Conservation (phyloP, 2,797 vertebrate species). For the Myotis vivesi region DNA sequence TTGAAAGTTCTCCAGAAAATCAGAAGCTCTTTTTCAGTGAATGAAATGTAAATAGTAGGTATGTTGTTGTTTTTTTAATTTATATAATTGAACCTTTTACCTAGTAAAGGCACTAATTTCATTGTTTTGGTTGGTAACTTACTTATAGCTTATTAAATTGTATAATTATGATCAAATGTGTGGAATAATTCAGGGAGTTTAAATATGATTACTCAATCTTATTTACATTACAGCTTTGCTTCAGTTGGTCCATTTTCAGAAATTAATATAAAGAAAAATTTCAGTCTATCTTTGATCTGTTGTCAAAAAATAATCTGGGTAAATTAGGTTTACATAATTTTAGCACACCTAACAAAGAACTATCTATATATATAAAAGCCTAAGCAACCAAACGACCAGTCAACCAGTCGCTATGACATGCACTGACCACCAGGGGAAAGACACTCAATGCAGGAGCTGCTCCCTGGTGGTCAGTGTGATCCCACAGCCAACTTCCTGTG, state of each 20-base stretch:
- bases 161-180: neutral
- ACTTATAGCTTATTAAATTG: constrained; percentile 34
- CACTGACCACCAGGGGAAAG: too few relatives aligned
- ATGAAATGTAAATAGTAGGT: neutral
- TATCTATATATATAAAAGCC: neutral
- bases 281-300: constrained; percentile 1
- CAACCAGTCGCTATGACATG: too few relatives aligned
- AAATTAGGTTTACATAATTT: constrained; percentile 44
- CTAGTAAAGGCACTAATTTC: neutral
- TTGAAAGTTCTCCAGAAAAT: neutral
- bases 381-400: too few relatives aligned
- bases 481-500: too few relatives aligned
- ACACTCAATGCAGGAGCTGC: too few relatives aligned
- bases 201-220: constrained; percentile 24
- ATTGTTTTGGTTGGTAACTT: constrained; percentile 8
- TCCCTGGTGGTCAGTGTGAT: too few relatives aligned
- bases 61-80: neutral
- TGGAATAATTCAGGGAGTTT: neutral
- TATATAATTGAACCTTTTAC: constrained; percentile 21
- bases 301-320: constrained; percentile 24
- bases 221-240: constrained; percentile 37
- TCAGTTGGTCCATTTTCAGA: neutral
- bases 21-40: neutral
- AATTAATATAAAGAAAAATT: constrained; percentile 45
- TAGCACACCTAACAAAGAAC: constrained; percentile 52